Evolutionary conservation across 2,888 invertebrate genomes (phyloP).

Genomic region (Scaptomyza parva): DNA sequence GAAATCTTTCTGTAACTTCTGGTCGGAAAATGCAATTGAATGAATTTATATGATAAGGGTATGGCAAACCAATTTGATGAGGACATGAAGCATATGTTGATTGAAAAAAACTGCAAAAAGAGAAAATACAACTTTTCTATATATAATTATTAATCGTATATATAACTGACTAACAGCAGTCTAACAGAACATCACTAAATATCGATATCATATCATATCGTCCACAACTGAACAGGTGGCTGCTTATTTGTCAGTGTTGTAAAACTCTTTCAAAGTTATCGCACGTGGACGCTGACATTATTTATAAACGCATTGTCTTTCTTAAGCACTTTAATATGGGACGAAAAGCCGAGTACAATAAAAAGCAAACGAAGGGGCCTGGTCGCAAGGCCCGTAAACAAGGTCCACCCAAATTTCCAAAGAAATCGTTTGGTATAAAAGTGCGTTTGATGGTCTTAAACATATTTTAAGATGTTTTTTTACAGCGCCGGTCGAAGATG

Average conservation of each 20-base stretch:
- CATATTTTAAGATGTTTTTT: constrained; percentile 12
- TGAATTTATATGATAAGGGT: too few relatives aligned
- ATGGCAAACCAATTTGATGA: too few relatives aligned
- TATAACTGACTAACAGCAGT: too few relatives aligned
- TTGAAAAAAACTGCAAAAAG: too few relatives aligned
- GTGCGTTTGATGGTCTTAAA: background rate
- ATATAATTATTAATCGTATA: too few relatives aligned
- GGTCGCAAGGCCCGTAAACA: constrained; percentile 95
- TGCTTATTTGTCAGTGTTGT: constrained; percentile 28
- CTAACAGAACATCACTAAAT: background rate
- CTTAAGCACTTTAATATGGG: constrained; percentile 86
- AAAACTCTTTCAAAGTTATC: background rate
- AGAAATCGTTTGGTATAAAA: constrained; percentile 81
- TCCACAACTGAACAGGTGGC: background rate
- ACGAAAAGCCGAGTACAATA: constrained; percentile 92
- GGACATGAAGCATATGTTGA: too few relatives aligned
- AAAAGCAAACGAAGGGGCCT: constrained; percentile 92
- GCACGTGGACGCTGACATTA: constrained; percentile 53
- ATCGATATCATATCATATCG: constrained; percentile 10
- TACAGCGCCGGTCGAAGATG: constrained; percentile 84
- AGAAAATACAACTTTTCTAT: too few relatives aligned
- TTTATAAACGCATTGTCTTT: constrained; percentile 36
- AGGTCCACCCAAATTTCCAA: constrained; percentile 88
- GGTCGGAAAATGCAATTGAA: too few relatives aligned
- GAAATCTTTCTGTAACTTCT: too few relatives aligned